Evolutionary conservation across 2,888 invertebrate species (phyloP).

Genomic region (Pristionchus mayeri): DNA sequence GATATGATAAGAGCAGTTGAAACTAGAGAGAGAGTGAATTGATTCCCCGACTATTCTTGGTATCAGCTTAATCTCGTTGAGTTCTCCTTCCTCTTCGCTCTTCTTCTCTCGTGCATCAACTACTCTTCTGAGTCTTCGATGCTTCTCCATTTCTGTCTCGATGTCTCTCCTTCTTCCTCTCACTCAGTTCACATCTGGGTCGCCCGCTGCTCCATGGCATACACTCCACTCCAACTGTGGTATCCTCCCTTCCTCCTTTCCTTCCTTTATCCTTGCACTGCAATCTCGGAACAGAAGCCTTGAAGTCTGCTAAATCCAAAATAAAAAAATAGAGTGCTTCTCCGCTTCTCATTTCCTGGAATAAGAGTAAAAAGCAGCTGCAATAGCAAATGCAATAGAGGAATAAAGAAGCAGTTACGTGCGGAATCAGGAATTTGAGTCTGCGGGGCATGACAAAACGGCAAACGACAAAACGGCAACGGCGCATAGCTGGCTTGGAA

Average conservation of each 20-base stretch:
- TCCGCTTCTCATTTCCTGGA: neutral
- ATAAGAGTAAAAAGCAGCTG: too few species aligned
- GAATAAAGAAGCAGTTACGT: neutral
- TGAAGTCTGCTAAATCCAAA: too few species aligned
- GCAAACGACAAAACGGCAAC: too few species aligned
- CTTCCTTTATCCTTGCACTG: too few species aligned
- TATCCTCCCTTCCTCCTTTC: neutral
- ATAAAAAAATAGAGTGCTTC: too few species aligned
- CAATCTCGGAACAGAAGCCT: too few species aligned
- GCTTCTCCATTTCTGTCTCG: conserved; percentile 62
- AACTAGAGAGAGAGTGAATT: neutral
- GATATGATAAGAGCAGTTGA: neutral
- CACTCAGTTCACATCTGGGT: conserved; percentile 12
- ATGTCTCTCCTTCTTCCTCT: conserved; percentile 15
- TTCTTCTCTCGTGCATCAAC: conserved; percentile 55
- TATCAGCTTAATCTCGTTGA: conserved; percentile 50
- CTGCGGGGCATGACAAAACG: too few species aligned
- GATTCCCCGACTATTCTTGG: neutral
- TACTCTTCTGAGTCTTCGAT: conserved; percentile 60
- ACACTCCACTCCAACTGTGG: conserved; percentile 38
- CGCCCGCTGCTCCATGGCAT: neutral
- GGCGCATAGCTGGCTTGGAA: too few species aligned
- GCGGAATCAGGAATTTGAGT: neutral
- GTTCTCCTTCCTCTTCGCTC: conserved; percentile 57
- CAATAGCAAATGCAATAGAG: too few species aligned